Base-by-base conservation (phyloP, 2,888 invertebrate genomes). In the Ceratothoa steindachneri region DNA sequence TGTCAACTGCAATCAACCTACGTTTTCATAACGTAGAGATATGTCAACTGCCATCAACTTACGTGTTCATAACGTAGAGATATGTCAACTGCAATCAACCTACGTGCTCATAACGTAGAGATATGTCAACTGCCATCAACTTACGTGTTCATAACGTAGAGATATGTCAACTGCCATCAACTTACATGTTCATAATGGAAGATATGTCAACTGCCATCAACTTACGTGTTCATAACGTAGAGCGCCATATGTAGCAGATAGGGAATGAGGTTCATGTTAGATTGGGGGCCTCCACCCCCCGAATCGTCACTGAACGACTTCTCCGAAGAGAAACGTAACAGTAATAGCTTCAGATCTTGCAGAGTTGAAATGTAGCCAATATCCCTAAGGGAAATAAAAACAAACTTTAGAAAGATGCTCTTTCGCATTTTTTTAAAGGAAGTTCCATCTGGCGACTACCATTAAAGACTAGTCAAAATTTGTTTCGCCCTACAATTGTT, bases 241-340 rank as follows among this genome's bases (percentile, higher is more conserved):
- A 97, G 90, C 24, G 95, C 93, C 89, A 95, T 95, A 84, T 97
- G 97, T 80, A 93, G 87, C 72, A 97, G 87, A 83, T 97, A 97
- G 7, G 97, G 97, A 80, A 97, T 89, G 82, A 98, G 90, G 86
- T 97, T 95, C 91, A 97, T 92, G 86, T 97, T 97, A 80, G 96
- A 96, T 83, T 97, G 95, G 15, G 96, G 93, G 0, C 97, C 97
- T 82, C 95, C 95, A 81, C 95, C 99, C 22, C 97, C 97, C 1
- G 96, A 95, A 86, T 98, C 97, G 84, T 96, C 96, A 84, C 97
- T 96, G 88, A 98, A 98, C 77, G 94, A 93, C 83, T 93, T 93
- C 82, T 95, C 97, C 84, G 93, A 91, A 0, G 97, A 93, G 86
- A 97, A 97, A 73, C 95, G 88, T 82, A 92, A 84, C 76, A 98